Percentiles rank a stretch among this genome's conserved stretches.
phyloP scores from a whole-genome alignment of 1,140 invertebrate genomes.

The Drosophila paulistorum region DNA sequence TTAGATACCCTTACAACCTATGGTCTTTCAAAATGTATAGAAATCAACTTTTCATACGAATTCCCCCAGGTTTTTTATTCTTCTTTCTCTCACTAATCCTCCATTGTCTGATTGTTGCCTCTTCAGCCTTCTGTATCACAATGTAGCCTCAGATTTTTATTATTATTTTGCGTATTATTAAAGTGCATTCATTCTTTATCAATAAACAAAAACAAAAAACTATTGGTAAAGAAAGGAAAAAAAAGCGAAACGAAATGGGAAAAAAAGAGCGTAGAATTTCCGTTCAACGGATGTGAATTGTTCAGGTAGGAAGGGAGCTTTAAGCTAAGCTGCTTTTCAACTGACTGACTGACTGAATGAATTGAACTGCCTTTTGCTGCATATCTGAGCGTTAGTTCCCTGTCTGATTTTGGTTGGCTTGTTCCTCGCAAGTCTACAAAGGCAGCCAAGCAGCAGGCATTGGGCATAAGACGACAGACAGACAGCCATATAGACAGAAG shows the following conservation, averaged over 20 bases:
- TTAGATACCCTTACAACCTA: background rate
- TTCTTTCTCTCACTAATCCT: constrained; percentile 38
- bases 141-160: constrained; percentile 42
- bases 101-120: constrained; percentile 71
- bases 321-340: constrained; percentile 69
- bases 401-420: constrained; percentile 17
- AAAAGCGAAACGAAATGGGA: background rate
- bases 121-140: background rate
- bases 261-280: constrained; percentile 23
- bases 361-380: constrained; percentile 64
- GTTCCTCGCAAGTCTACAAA: constrained; percentile 50
- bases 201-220: constrained; percentile 32
- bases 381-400: constrained; percentile 58
- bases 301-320: constrained; percentile 42
- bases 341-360: constrained; percentile 47
- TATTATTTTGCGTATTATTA: constrained; percentile 78
- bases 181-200: constrained; percentile 72
- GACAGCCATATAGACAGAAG: background rate
- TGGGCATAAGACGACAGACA: background rate
- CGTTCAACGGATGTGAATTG: constrained; percentile 55
- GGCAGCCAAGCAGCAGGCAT: constrained; percentile 31
- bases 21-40: background rate
- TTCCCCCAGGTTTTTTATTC: constrained; percentile 16
- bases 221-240: background rate
- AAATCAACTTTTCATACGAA: constrained; percentile 15